phyloP scores from a whole-genome alignment of 92 coral and sea anemone species.

The Porites evermanni region DNA sequence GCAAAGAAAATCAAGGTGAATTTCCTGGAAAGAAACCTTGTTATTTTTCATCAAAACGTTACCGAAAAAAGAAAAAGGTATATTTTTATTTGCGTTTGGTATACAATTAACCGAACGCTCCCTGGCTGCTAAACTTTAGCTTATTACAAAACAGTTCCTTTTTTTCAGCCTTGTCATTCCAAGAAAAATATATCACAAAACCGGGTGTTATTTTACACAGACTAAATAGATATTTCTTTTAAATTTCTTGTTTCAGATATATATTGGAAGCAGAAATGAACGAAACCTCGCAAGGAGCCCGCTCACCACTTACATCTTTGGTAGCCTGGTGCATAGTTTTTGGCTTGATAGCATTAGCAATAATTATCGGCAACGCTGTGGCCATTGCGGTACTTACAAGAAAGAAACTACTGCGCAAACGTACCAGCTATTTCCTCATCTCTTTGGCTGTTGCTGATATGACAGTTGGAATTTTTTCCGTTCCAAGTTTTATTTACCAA shows the following conservation, averaged over 20 bases:
- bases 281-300: not conserved
- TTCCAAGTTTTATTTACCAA: slow-evolving; percentile 80
- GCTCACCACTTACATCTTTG: slow-evolving; percentile 25
- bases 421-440: slow-evolving; percentile 82
- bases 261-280: slow-evolving; percentile 19
- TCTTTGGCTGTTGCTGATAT: slow-evolving; percentile 79
- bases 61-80: no score
- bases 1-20: no score
- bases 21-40: no score
- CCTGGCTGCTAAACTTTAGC: no score
- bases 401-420: slow-evolving; percentile 74
- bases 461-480: slow-evolving; percentile 80
- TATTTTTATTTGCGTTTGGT: no score
- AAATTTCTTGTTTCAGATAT: not conserved
- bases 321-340: slow-evolving; percentile 75
- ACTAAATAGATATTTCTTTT: not conserved
- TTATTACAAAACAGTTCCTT: no score
- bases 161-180: not conserved
- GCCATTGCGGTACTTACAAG: slow-evolving; percentile 84
- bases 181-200: not conserved
- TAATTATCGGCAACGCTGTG: slow-evolving; percentile 70
- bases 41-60: no score
- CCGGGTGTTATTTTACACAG: not conserved
- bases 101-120: no score
- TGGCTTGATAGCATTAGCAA: slow-evolving; percentile 70